A percentile compares a stretch with the other conserved stretches of the same genome.
These are phyloP conservation scores for Psix sp. DNA, from an alignment of 1,140 invertebrate species.

Conservation along the genomic window DNA sequence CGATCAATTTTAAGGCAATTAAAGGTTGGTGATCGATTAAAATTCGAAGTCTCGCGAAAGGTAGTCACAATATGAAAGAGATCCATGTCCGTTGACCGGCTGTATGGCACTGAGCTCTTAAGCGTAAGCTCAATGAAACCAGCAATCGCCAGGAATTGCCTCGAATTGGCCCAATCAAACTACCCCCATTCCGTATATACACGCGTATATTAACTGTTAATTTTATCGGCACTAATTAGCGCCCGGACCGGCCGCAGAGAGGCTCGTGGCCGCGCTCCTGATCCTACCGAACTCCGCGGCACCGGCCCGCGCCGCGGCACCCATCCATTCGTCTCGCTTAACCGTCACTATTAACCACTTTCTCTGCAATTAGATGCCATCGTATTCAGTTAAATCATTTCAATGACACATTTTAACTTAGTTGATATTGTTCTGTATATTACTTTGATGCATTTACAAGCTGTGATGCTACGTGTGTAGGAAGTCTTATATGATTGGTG, in stretches of 20 bases:
- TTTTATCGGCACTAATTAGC: conserved; percentile 74
- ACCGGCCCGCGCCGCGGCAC: conserved; percentile 18
- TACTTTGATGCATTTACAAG: conserved; percentile 38
- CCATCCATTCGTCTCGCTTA: conserved; percentile 20
- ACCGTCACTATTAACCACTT: conserved; percentile 36
- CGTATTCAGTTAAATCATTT: conserved; percentile 53
- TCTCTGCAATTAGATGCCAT: conserved; percentile 52
- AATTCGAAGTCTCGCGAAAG: conserved; percentile 41
- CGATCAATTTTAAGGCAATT: too few species aligned
- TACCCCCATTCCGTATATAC: conserved; percentile 77
- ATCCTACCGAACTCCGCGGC: conserved; percentile 31
- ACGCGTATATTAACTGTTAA: conserved; percentile 76
- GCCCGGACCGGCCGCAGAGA: conserved; percentile 49
- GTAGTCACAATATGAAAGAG: conserved; percentile 61
- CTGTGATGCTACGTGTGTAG: conserved; percentile 9
- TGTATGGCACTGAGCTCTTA: conserved; percentile 74
- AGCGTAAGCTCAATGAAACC: conserved; percentile 76
- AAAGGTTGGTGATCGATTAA: conserved; percentile 18
- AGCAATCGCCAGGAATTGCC: conserved; percentile 78
- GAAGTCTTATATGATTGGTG: conserved; percentile 9
- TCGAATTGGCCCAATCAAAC: conserved; percentile 79
- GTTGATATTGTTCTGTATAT: conserved; percentile 42
- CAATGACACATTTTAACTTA: conserved; percentile 54
- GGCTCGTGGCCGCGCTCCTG: conserved; percentile 37
- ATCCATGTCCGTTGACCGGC: conserved; percentile 73